Base-by-base conservation (phyloP, 2,797 vertebrate species). In the Argya squamiceps region DNA sequence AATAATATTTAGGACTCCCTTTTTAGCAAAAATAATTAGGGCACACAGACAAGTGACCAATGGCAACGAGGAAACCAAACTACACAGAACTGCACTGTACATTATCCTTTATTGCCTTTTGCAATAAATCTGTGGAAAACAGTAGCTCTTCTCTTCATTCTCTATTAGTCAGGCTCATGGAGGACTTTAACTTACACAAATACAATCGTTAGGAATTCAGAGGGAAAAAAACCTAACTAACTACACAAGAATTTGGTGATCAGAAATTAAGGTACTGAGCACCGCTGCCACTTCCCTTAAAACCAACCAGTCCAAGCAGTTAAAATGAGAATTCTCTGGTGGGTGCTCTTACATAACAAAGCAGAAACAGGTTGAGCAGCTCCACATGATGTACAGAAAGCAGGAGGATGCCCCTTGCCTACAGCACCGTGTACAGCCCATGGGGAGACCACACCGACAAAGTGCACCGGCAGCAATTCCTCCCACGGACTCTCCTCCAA, bases 21-120 rank as follows among this genome's bases (percentile, higher is more conserved):
- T 93, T 91, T 75, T 76, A 80, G 58, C 15, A 83, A 92, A 95
- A 89, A 74, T 70, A 96, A 94, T 75, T 80, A 94, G 85, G 84
- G 15, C 84, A 39, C 18, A 43, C 6, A 89, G 71, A 53, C 16
- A 43, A 91, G 22, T 52, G 49, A 84, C 53, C 79, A 94, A 3
- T 1, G 6, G 32, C 43, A 91, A 85, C 10, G 74, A 88, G 24
- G 60, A 88, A 92, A 77, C 10, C 14, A 24, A 74, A 29, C 52
- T 53, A 69, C 37, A 47, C 6, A 34, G 22, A 84, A 79, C 32
- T 17, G 8, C 52, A 68, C 4, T 70, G 34, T 23, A 52, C 14
- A 18, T 9, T 30, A 64, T 19, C 56, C 23, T 79, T 77, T 43
- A 69, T 0, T 37, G 9, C 15, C 34, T 94, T 68, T 49, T 85